Evolutionary conservation across 2,888 invertebrate species (phyloP).

Genomic region (Orthosia incerta): DNA sequence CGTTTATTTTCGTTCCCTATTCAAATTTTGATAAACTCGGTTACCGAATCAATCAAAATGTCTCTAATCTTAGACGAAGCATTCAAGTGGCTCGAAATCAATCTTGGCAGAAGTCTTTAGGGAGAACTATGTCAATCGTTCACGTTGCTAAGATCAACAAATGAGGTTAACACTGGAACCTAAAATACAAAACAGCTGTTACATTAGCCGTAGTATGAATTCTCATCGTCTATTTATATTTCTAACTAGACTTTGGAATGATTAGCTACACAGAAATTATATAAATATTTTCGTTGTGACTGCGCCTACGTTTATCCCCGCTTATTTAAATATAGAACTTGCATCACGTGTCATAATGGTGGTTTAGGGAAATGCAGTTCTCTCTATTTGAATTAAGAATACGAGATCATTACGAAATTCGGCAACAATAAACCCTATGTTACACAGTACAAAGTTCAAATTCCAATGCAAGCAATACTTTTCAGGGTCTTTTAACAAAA

Average conservation of each 20-base stretch:
- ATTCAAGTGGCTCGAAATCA: constrained; percentile 30
- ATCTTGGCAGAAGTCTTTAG: constrained; percentile 24
- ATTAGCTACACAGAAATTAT: constrained; percentile 53
- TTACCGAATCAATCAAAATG: constrained; percentile 1
- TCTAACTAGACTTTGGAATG: constrained; percentile 30
- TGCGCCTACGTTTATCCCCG: constrained; percentile 73
- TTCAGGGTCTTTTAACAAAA: too few species aligned
- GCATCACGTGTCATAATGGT: constrained; percentile 76
- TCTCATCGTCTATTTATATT: constrained; percentile 46
- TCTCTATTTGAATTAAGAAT: too few species aligned
- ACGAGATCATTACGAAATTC: too few species aligned
- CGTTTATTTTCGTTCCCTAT: too few species aligned
- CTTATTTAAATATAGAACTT: constrained; percentile 76
- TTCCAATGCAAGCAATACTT: too few species aligned
- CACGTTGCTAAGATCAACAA: constrained; percentile 17
- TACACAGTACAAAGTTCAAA: too few species aligned
- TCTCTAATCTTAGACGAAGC: constrained; percentile 5
- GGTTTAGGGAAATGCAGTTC: constrained; percentile 70
- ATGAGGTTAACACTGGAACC: constrained; percentile 27
- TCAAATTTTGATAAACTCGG: background rate
- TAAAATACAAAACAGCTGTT: constrained; percentile 41
- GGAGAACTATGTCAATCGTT: constrained; percentile 20
- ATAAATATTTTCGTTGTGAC: constrained; percentile 72
- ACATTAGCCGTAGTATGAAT: constrained; percentile 15
- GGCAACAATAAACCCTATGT: too few species aligned